phyloP scores from a whole-genome alignment of 2,888 invertebrate species.

The Dasysyrphus tricinctus region DNA sequence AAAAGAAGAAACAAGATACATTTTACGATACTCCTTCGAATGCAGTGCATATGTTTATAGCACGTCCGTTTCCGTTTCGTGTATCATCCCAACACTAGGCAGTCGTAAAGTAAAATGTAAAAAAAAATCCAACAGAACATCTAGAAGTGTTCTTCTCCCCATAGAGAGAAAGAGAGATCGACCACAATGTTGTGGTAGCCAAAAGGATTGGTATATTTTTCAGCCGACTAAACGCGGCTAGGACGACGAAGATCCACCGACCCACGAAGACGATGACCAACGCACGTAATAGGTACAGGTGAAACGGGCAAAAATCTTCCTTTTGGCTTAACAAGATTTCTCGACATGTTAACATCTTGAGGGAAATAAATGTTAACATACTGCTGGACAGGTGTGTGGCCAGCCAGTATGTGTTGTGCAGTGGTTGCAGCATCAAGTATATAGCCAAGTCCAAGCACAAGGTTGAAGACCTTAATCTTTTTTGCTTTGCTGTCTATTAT shows the following conservation, averaged over 20 bases:
- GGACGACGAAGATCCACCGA: no score
- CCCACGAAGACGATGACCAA: background rate
- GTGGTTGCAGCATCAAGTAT: slow-evolving; percentile 38
- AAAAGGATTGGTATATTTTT: slow-evolving; percentile 22
- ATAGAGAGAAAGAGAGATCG: background rate
- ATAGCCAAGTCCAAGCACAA: slow-evolving; percentile 38
- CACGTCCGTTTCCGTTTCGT: slow-evolving; percentile 74
- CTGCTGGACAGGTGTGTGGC: slow-evolving; percentile 72
- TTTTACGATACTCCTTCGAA: slow-evolving; percentile 55
- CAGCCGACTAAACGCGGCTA: background rate
- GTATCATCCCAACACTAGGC: slow-evolving; percentile 54
- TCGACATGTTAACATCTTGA: slow-evolving; percentile 74
- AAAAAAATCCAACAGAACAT: slow-evolving; percentile 6
- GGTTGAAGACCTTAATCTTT: slow-evolving; percentile 71
- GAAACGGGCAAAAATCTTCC: slow-evolving; percentile 62
- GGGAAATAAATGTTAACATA: slow-evolving; percentile 73
- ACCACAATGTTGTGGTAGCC: background rate
- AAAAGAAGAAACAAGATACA: slow-evolving; percentile 53
- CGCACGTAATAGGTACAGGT: slow-evolving; percentile 33
- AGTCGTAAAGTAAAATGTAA: slow-evolving; percentile 28
- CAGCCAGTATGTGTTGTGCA: slow-evolving; percentile 36
- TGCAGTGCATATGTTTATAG: slow-evolving; percentile 71
- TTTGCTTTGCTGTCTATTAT: slow-evolving; percentile 19
- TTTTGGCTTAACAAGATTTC: slow-evolving; percentile 66
- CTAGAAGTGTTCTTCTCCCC: slow-evolving; percentile 24